Evolutionary conservation across 2,113 vertebrate genomes (phyloP).

Genomic region (Eira barbara): DNA sequence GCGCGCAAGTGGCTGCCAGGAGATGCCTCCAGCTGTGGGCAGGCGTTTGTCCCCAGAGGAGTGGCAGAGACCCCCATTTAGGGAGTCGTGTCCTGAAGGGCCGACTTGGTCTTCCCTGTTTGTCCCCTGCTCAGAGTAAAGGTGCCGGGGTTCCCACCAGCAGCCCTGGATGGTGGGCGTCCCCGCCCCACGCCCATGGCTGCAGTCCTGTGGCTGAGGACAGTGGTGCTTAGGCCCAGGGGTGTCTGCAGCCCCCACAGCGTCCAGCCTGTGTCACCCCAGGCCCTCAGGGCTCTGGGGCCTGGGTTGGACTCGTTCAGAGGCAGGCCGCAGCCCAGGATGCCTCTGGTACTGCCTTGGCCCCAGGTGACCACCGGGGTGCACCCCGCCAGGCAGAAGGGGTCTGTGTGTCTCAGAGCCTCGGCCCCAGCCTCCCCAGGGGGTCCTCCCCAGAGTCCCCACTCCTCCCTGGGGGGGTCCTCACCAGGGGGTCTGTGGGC

Average conservation of each 20-base stretch:
- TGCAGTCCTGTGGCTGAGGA: neutral
- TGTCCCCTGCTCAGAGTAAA: too few relatives aligned
- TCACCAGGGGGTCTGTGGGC: neutral
- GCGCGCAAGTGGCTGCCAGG: neutral
- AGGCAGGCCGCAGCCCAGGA: constrained; percentile 85
- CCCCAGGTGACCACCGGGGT: constrained; percentile 77
- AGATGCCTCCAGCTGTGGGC: neutral
- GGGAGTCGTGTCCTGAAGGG: neutral
- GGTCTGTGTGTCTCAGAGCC: neutral
- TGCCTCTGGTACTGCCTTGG: constrained; percentile 89
- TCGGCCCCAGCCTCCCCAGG: neutral
- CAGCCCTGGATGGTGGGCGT: rapidly evolving
- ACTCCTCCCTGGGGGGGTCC: too few relatives aligned
- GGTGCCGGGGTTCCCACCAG: rapidly evolving
- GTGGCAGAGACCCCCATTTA: rapidly evolving
- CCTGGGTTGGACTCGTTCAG: constrained; percentile 83
- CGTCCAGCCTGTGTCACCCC: rapidly evolving
- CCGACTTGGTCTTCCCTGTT: neutral
- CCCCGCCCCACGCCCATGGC: rapidly evolving
- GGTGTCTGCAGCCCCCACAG: neutral
- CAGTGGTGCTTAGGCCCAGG: neutral
- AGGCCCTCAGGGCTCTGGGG: neutral
- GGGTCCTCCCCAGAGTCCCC: rapidly evolving
- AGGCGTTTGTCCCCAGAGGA: neutral
- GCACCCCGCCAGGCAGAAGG: neutral